Evolutionary conservation across 2,113 vertebrate species (phyloP).

Genomic region (Tretioscincus oriximinensis): DNA sequence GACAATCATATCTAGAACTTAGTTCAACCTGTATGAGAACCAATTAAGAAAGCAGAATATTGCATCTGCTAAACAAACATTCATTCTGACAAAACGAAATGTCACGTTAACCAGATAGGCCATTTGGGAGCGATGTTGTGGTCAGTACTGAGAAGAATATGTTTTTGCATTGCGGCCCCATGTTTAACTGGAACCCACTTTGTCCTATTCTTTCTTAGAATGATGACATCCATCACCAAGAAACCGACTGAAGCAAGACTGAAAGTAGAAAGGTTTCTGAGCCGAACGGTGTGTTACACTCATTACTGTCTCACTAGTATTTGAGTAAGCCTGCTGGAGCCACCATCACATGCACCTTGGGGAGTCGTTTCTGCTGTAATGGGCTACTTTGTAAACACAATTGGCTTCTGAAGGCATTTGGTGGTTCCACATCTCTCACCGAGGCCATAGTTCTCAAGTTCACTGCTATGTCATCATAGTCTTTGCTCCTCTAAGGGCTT

Average conservation of each 20-base stretch:
- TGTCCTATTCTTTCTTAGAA: constrained; percentile 4
- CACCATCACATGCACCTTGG: too few relatives aligned
- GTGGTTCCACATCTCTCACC: too few relatives aligned
- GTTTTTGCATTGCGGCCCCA: background rate
- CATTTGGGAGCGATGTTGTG: background rate
- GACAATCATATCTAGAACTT: background rate
- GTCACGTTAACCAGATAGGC: background rate
- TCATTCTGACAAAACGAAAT: background rate
- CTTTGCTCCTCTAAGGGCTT: too few relatives aligned
- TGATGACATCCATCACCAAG: constrained; percentile 37
- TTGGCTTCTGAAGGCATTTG: too few relatives aligned
- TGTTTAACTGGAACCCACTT: background rate
- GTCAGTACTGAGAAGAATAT: background rate
- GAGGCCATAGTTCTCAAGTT: too few relatives aligned
- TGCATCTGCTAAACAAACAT: background rate
- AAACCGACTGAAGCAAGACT: constrained; percentile 37
- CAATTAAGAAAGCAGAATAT: background rate
- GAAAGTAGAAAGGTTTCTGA: constrained; percentile 35
- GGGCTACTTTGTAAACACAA: too few relatives aligned
- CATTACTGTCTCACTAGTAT: background rate
- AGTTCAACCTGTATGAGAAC: background rate
- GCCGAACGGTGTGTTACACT: constrained; percentile 29
- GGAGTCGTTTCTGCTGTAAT: too few relatives aligned
- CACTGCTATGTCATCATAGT: too few relatives aligned
- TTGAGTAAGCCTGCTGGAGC: background rate